Percentiles rank a stretch among this genome's conserved stretches.
Conservation (phyloP, 2,113 vertebrate genomes). For the Sardina pilchardus region DNA sequence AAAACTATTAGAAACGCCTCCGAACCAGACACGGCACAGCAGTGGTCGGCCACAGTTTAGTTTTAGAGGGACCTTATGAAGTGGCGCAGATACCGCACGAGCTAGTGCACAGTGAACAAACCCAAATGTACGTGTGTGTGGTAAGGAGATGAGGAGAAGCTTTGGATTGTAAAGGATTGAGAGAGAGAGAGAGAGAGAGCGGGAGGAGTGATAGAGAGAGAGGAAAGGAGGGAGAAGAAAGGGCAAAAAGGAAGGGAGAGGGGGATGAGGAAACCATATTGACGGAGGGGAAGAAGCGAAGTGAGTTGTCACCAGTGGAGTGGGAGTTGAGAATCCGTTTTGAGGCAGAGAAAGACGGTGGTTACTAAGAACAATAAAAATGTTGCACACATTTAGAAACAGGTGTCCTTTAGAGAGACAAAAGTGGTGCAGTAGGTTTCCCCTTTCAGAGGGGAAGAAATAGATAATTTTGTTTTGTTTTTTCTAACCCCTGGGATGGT, state of each 20-base stretch:
- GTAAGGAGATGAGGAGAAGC: neutral
- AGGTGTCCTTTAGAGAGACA: neutral
- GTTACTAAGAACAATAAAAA: constrained; percentile 10
- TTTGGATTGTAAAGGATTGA: neutral
- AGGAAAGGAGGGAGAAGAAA: neutral
- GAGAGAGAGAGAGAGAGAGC: no score
- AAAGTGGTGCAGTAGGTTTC: neutral
- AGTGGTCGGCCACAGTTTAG: neutral
- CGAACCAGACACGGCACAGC: neutral
- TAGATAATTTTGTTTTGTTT: neutral
- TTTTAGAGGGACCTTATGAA: neutral
- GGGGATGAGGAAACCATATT: constrained; percentile 66
- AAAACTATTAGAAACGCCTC: neutral
- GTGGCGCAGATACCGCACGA: no score
- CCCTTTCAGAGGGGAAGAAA: neutral
- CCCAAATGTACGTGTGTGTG: neutral
- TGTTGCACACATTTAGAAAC: constrained; percentile 15
- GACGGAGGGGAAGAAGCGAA: constrained; percentile 57
- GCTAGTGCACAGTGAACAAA: neutral
- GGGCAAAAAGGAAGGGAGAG: constrained; percentile 24
- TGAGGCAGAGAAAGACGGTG: constrained; percentile 48
- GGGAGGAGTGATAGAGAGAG: neutral
- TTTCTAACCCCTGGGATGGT: neutral
- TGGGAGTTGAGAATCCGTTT: constrained; percentile 62
- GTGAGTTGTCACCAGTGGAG: constrained; percentile 56